Base-by-base conservation (phyloP, 1,140 invertebrate species). In the Homarus americanus region DNA sequence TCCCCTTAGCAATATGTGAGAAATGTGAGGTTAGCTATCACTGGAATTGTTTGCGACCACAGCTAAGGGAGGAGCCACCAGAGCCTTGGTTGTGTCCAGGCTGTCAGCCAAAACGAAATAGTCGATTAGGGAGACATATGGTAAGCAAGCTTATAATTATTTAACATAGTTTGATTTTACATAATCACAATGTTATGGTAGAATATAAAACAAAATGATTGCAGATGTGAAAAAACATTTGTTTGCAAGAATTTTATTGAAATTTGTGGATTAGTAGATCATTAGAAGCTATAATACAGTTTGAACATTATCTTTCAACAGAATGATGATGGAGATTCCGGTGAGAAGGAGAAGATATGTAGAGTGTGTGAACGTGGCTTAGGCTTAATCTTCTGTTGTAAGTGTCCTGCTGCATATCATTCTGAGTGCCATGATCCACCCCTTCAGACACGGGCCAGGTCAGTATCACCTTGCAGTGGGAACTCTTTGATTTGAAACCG, bases 11-110 rank as follows among this genome's bases (percentile, higher is more conserved):
- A 75, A 92, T 95, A 72, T 95, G 94, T 93, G 94, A 95, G 91
- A 93, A 94, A 40, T 95, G 95, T 93, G 94, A 95, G 80, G 93
- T 94, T 79, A 93, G 94, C 28, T 95, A 94, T 93, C 95, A 95
- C 93, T 93, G 94, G 93, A 94, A 93, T 85, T 95, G 95, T 92
- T 93, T 95, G 63, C 93, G 94, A 28, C 94, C 94, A 24, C 93
- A 93, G 1, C 80, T 95, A 20, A 84, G 80, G n/a, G 87, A 93
- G 53, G 91, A 94, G 49, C 94, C 94, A 28, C 93, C 93, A 44
- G 94, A 94, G n/a, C 94, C 94, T 53, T 95, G 94, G 95, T 94
- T 94, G 75, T 95, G 95, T 92, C 93, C 94, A 44, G 94, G 93
- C 10, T 95, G 95, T 82, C 92, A 66, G 1, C 66, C 58, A 12